Evolutionary conservation across 2,797 vertebrate genomes (phyloP).

Genomic region (Carcharodon carcharias): DNA sequence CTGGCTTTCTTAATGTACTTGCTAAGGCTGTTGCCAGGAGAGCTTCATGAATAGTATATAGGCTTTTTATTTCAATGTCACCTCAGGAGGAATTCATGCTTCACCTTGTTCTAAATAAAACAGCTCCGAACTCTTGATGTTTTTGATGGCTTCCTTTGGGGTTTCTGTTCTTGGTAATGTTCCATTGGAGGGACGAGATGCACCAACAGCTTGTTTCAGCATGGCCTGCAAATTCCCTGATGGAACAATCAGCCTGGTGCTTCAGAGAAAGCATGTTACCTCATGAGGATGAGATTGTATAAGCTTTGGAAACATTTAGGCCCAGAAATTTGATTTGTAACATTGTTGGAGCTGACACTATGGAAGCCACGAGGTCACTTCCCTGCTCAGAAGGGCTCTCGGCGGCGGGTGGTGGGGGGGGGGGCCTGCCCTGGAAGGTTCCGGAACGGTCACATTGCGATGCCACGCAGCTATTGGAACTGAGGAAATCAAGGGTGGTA

Average conservation of each 20-base stretch:
- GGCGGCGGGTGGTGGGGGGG: no score
- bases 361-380: no score
- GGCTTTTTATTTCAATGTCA: background rate
- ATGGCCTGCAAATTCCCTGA: background rate
- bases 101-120: background rate
- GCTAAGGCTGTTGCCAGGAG: background rate
- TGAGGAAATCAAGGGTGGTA: no score
- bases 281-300: background rate
- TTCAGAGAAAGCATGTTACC: no score
- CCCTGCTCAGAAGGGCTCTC: no score
- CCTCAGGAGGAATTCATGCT: background rate
- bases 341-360: no score
- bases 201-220: background rate
- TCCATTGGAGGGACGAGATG: background rate
- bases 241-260: background rate
- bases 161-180: background rate
- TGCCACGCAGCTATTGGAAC: no score
- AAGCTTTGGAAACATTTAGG: background rate
- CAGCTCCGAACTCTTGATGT: background rate
- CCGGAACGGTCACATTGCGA: no score
- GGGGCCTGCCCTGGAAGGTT: no score
- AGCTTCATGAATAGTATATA: background rate
- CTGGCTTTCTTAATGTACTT: background rate
- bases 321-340: no score
- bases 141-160: background rate